Evolutionary conservation across 1,140 invertebrate genomes (phyloP).

Genomic region (Bombus superbus): DNA sequence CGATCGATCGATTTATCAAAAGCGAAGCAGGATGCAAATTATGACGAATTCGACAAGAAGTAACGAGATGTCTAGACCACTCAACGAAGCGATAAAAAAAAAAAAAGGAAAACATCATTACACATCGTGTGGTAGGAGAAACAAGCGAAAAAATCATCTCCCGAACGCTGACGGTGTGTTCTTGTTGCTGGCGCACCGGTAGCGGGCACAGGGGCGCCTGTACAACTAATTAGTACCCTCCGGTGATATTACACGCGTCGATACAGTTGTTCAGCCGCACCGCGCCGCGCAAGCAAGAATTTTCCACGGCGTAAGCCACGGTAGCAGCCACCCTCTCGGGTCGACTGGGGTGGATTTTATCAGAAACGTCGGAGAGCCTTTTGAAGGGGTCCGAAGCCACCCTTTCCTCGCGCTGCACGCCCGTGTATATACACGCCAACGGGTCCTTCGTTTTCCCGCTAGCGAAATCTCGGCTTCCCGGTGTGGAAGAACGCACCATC

Average conservation of each 20-base stretch:
- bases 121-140: conserved; percentile 16
- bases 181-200: conserved; percentile 13
- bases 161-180: conserved; percentile 27
- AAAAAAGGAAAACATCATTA: background rate
- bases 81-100: conserved; percentile 12
- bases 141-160: conserved; percentile 43
- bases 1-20: background rate
- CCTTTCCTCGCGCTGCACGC: conserved; percentile 35
- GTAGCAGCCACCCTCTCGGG: conserved; percentile 29
- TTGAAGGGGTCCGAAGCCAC: conserved; percentile 42
- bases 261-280: conserved; percentile 49
- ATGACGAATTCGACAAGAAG: conserved; percentile 17
- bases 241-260: conserved; percentile 59
- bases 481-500: conserved; percentile 28
- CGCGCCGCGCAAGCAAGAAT: conserved; percentile 49
- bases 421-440: conserved; percentile 36
- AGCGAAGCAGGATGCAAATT: background rate
- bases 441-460: conserved; percentile 47
- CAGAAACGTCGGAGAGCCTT: conserved; percentile 55
- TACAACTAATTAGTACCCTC: conserved; percentile 55
- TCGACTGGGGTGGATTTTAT: conserved; percentile 58
- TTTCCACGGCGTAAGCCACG: conserved; percentile 43
- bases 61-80: conserved; percentile 50
- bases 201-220: background rate
- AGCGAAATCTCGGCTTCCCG: conserved; percentile 58